Percentiles rank a stretch among this genome's conserved stretches.
phyloP scores from a whole-genome alignment of 2,797 vertebrate species.

The Acomys russatus region DNA sequence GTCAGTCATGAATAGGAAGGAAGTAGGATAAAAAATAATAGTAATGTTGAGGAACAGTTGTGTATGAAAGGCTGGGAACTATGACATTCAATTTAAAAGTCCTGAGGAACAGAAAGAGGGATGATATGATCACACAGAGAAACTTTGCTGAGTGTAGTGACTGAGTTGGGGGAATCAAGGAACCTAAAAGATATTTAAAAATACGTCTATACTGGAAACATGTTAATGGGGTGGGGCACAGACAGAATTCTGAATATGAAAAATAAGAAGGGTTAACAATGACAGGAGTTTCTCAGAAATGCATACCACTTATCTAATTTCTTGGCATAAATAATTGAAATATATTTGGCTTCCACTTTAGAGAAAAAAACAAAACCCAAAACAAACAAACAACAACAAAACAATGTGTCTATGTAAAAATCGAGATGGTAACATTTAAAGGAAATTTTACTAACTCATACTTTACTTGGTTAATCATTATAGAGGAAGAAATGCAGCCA shows the following conservation, averaged over 20 bases:
- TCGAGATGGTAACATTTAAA: neutral
- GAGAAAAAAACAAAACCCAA: constrained; percentile 3
- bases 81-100: neutral
- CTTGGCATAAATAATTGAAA: neutral
- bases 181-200: neutral
- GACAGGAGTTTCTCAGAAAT: neutral
- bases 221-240: neutral
- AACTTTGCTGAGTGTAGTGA: neutral
- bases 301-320: neutral
- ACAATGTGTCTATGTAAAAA: neutral
- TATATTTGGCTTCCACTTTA: neutral
- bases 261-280: neutral
- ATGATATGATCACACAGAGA: neutral
- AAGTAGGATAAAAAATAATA: neutral
- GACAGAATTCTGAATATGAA: neutral
- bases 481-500: neutral
- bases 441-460: neutral
- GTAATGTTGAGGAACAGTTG: rapidly evolving
- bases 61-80: no score
- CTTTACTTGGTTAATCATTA: neutral
- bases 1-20: neutral
- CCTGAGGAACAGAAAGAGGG: neutral
- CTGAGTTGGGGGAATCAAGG: neutral
- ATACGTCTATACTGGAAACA: neutral
- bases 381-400: neutral